These are phyloP conservation scores for Brachionus asplanchnoidis DNA, from an alignment of 1,140 invertebrate species.

Conservation along the genomic window DNA sequence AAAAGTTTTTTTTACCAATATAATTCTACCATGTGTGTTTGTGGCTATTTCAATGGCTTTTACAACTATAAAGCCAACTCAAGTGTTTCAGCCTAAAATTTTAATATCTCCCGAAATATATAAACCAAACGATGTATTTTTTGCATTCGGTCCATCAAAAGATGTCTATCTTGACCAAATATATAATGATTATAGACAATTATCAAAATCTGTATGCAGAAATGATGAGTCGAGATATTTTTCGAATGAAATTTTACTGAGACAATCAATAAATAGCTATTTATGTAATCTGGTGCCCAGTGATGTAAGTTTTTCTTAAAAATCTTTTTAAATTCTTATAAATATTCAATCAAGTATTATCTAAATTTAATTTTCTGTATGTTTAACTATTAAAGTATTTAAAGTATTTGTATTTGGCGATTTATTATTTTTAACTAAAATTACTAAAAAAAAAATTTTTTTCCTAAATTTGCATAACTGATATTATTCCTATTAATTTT, in stretches of 20 bases:
- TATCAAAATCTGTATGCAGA: not conserved
- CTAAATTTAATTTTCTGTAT: too few species aligned
- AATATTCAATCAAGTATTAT: too few species aligned
- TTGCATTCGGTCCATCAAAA: slow-evolving; percentile 3
- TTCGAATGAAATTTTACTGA: slow-evolving; percentile 1
- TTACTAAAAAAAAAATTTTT: too few species aligned
- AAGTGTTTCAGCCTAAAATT: slow-evolving; percentile 45
- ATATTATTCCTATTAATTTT: too few species aligned
- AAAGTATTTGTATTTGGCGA: too few species aligned
- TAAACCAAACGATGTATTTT: slow-evolving; percentile 47
- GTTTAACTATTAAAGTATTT: too few species aligned
- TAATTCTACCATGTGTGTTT: slow-evolving; percentile 49
- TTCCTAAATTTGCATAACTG: too few species aligned
- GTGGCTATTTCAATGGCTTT: slow-evolving; percentile 48
- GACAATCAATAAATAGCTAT: slow-evolving; percentile 30
- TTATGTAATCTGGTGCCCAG: slow-evolving; percentile 32
- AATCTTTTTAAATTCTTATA: too few species aligned
- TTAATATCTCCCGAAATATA: slow-evolving; percentile 51
- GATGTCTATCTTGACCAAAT: slow-evolving; percentile 29
- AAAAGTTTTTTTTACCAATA: slow-evolving; percentile 47
- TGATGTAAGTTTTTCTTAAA: slow-evolving; percentile 44
- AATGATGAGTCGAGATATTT: slow-evolving; percentile 11
- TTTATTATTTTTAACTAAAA: too few species aligned
- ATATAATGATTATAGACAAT: slow-evolving; percentile 41
- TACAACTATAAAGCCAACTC: slow-evolving; percentile 45